Percentiles rank a stretch among this genome's conserved stretches.
These are phyloP conservation scores for Danio tinwini DNA, from an alignment of 2,797 vertebrate genomes.

Conservation along the genomic window DNA sequence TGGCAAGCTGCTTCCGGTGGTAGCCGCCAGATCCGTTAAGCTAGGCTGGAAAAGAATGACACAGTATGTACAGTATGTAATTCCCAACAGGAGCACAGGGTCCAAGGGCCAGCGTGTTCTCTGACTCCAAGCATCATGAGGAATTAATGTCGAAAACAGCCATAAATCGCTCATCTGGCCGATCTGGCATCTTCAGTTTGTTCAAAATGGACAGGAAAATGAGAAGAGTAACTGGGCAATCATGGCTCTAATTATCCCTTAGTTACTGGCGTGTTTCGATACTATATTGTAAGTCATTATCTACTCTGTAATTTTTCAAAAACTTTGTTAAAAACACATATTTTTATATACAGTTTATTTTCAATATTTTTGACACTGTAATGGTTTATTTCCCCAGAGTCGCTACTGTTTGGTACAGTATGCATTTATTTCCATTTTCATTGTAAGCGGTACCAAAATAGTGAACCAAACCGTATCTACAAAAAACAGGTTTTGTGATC, in stretches of 20 bases:
- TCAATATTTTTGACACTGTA: too few relatives aligned
- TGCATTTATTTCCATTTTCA: too few relatives aligned
- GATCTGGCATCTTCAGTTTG: slow-evolving; percentile 56
- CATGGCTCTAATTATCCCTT: slow-evolving; percentile 47
- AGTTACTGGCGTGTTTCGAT: slow-evolving; percentile 33
- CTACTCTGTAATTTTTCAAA: neutral
- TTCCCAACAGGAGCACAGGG: slow-evolving; percentile 33
- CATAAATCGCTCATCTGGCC: slow-evolving; percentile 52
- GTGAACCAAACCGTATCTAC: too few relatives aligned
- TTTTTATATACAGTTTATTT: too few relatives aligned
- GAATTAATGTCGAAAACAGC: slow-evolving; percentile 56
- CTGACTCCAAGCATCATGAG: slow-evolving; percentile 59
- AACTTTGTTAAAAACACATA: too few relatives aligned
- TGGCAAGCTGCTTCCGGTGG: slow-evolving; percentile 57
- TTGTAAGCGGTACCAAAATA: too few relatives aligned
- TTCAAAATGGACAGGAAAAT: slow-evolving; percentile 44
- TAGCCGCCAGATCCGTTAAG: slow-evolving; percentile 62
- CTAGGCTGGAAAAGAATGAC: slow-evolving; percentile 65
- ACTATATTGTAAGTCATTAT: neutral
- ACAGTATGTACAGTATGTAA: slow-evolving; percentile 47
- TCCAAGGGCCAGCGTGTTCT: slow-evolving; percentile 51
- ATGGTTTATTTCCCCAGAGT: neutral
- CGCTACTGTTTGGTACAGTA: too few relatives aligned
- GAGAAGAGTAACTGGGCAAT: slow-evolving; percentile 37
- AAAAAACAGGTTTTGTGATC: too few relatives aligned